Evolutionary conservation across 2,113 vertebrate genomes (phyloP).

Genomic region (Telmatochromis sp.): DNA sequence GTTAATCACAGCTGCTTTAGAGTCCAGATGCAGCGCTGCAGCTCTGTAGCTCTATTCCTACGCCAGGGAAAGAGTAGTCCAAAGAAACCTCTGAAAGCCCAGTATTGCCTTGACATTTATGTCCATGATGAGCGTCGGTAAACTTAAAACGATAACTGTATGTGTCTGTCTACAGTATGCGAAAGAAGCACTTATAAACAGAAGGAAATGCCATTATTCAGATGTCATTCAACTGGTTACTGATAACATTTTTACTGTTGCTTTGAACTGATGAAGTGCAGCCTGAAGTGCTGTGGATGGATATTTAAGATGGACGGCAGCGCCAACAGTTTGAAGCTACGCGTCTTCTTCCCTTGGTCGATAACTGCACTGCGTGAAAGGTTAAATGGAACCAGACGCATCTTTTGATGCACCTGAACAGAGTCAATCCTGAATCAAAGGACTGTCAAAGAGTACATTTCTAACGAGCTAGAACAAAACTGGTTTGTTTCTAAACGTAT

Average conservation of each 20-base stretch:
- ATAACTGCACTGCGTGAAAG: neutral
- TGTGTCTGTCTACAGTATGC: neutral
- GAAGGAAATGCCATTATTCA: neutral
- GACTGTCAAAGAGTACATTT: neutral
- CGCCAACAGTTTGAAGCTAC: neutral
- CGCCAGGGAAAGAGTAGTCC: neutral
- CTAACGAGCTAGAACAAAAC: neutral
- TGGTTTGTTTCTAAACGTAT: neutral
- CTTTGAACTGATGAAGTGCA: neutral
- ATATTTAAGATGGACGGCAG: neutral
- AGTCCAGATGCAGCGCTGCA: neutral
- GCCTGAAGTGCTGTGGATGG: neutral
- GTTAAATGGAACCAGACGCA: neutral
- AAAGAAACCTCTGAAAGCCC: neutral
- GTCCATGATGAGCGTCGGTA: neutral
- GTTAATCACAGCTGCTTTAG: neutral
- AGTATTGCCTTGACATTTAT: neutral
- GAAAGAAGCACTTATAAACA: neutral
- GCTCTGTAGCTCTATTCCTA: neutral
- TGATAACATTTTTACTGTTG: neutral
- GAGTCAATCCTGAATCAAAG: neutral
- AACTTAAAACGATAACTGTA: neutral
- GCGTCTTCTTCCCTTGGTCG: neutral
- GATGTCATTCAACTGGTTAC: neutral
- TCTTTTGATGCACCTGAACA: neutral